Evolutionary conservation across 2,888 invertebrate genomes (phyloP), one percentile per base, ranked within the genome.

Genomic region (Rutpela maculata): DNA sequence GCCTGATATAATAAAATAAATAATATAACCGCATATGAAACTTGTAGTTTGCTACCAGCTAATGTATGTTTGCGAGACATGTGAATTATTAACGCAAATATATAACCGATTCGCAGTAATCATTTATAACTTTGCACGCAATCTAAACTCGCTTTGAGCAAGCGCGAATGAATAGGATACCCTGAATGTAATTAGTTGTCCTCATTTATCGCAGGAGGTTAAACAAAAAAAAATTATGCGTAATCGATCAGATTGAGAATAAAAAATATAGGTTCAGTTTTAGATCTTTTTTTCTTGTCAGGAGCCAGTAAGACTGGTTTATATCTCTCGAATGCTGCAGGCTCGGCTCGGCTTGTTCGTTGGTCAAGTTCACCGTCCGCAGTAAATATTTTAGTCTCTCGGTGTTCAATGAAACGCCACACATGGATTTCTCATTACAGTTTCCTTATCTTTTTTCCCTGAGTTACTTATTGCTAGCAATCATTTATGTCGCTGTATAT

Each of bases 251-350:
- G 75, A 75, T 43, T 70, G 60, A 69, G 38, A 63, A 65, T 31
- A 79, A 79, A 78, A 87, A 85, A 85, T 84, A 84, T 83, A 82
- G 79, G 85, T 85, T 85, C 83, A 84, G 83, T 86, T 85, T 84
- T 85, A 74, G 22, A 56, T 75, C 62, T 68, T 83, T 82, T 84
- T 81, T 82, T 81, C 81, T 81, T 83, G 84, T 83, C 85, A 84
- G 86, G 85, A 88, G 87, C 88, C 87, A 85, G 88, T 85, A 87
- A 88, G 86, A 88, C 88, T 87, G 88, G 88, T 88, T 88, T 88
- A 86, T 85, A 83, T 84, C 85, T 80, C 82, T 84, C 78, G 84
- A 82, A 80, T 80, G 81, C 78, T 73, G 38, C 62, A 62, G 69
- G 73, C 67, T 76, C 82, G 57, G 65, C 65, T 63, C 35, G 79